Conservation (phyloP, 2,113 vertebrate species). For the Sebastes fasciatus region DNA sequence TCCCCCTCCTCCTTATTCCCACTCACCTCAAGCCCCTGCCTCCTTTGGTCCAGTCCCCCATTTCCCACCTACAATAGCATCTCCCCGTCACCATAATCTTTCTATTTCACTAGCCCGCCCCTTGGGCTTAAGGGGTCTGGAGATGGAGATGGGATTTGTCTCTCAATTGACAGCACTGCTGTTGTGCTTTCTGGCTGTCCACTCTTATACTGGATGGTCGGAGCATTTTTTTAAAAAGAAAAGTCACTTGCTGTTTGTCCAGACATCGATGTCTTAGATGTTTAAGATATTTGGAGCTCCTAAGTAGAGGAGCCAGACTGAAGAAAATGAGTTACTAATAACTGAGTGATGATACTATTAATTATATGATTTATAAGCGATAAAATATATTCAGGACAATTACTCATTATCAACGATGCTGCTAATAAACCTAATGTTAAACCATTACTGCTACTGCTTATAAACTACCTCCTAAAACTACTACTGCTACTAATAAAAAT, state of each 20-base stretch:
- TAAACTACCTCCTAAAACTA: neutral
- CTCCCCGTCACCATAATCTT: conserved; percentile 80
- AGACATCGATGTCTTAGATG: neutral
- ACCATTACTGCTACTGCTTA: neutral
- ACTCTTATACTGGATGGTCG: conserved; percentile 50
- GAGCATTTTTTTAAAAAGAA: conserved; percentile 20
- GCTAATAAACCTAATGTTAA: neutral
- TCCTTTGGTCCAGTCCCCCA: conserved; percentile 73
- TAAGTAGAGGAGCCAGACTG: neutral
- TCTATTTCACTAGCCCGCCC: conserved; percentile 87
- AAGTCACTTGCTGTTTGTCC: conserved; percentile 8
- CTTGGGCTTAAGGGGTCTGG: conserved; percentile 84
- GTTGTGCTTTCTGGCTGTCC: conserved; percentile 72
- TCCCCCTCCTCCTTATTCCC: conserved; percentile 49
- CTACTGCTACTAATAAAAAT: neutral
- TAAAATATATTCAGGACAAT: neutral
- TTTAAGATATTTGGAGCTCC: neutral
- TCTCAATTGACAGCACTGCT: conserved; percentile 78
- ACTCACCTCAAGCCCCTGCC: conserved; percentile 58
- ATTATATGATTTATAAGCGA: neutral
- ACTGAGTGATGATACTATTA: neutral
- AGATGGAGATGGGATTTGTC: conserved; percentile 85
- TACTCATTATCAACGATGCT: neutral
- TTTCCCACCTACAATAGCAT: conserved; percentile 82
- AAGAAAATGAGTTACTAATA: neutral